Evolutionary conservation across 2,888 invertebrate species (phyloP).

Genomic region (Thecocarcelia acutangulata): DNA sequence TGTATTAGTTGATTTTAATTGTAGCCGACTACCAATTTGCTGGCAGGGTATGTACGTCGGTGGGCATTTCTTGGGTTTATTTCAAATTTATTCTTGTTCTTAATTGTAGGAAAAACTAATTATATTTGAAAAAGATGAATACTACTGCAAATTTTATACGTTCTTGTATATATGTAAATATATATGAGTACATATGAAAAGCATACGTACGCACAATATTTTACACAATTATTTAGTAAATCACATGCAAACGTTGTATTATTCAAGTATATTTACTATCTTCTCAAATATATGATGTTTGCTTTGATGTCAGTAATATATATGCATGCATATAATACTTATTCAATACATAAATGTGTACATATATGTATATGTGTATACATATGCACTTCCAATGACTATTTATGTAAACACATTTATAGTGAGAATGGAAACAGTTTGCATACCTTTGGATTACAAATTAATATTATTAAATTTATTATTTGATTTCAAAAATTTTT

Average conservation of each 20-base stretch:
- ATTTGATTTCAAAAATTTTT: no score
- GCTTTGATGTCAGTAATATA: conserved; percentile 64
- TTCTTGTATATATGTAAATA: no score
- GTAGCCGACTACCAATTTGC: no score
- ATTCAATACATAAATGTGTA: conserved; percentile 4
- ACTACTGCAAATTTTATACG: background rate
- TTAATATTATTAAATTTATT: no score
- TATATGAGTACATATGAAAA: background rate
- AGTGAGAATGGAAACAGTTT: no score
- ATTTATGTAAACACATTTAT: no score
- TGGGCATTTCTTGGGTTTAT: no score
- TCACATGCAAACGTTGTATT: conserved; percentile 32
- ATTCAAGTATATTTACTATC: conserved; percentile 65
- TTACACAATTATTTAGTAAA: conserved; percentile 1
- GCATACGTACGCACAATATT: background rate
- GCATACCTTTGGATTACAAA: no score
- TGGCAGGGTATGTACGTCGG: no score
- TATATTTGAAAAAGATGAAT: background rate
- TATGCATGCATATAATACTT: conserved; percentile 19
- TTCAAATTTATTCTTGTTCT: no score
- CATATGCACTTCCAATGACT: background rate
- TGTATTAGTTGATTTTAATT: no score
- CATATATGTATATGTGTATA: background rate
- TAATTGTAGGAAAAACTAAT: background rate
- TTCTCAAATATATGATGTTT: conserved; percentile 69